Evolutionary conservation across 2,888 invertebrate species (phyloP).

Genomic region (Athalia rosae): DNA sequence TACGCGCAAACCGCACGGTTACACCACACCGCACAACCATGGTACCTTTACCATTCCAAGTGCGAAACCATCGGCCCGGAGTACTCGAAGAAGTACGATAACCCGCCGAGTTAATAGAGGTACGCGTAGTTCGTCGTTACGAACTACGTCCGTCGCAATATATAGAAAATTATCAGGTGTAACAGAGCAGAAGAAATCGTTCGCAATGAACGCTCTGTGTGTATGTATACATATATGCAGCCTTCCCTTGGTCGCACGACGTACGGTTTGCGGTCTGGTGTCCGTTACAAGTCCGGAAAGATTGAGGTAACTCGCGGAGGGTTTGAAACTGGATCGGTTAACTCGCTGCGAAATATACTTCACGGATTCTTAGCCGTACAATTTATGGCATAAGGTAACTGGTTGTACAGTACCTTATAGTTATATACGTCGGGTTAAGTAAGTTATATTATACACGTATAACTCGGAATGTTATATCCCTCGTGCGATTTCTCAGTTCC

Average conservation of each 20-base stretch:
- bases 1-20: too few species aligned
- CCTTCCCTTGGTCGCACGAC: too few species aligned
- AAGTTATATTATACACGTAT: background rate
- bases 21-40: too few species aligned
- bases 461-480: background rate
- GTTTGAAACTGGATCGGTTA: constrained; percentile 6
- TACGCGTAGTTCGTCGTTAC: background rate
- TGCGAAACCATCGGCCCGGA: constrained; percentile 6
- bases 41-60: background rate
- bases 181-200: constrained; percentile 38
- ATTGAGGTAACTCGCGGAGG: background rate
- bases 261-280: too few species aligned
- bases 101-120: background rate
- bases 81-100: background rate
- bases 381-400: background rate
- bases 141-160: constrained; percentile 11
- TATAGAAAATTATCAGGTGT: constrained; percentile 33
- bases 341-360: constrained; percentile 14
- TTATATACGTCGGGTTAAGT: too few species aligned
- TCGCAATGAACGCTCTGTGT: background rate
- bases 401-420: too few species aligned
- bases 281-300: constrained; percentile 24
- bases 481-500: background rate
- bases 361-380: background rate
- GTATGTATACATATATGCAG: too few species aligned